A percentile compares a stretch with the other conserved stretches of the same genome.
phyloP scores from a whole-genome alignment of 2,113 vertebrate genomes.

The Trinectes maculatus region DNA sequence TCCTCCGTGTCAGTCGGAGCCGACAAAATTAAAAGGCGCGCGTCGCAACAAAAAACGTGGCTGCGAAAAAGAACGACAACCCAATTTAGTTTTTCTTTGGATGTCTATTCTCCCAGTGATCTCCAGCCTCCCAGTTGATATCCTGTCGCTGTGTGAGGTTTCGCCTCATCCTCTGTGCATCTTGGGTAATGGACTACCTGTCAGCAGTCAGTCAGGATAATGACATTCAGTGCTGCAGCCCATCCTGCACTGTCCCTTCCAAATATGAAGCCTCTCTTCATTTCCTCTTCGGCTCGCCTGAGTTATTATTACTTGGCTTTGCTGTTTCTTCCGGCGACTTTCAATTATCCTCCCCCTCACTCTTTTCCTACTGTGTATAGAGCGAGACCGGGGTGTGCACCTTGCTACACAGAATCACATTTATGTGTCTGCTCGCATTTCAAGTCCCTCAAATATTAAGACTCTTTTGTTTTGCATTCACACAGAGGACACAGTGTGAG shows the following conservation, averaged over 20 bases:
- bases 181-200: slow-evolving; percentile 71
- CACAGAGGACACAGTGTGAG: not conserved
- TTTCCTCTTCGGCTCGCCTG: slow-evolving; percentile 68
- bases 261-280: slow-evolving; percentile 72
- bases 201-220: slow-evolving; percentile 74
- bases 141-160: slow-evolving; percentile 50
- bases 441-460: slow-evolving; percentile 17
- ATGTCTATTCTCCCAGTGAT: slow-evolving; percentile 27
- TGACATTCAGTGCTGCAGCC: slow-evolving; percentile 63
- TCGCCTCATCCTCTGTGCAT: slow-evolving; percentile 52
- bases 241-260: slow-evolving; percentile 47
- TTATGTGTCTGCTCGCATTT: slow-evolving; percentile 2
- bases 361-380: slow-evolving; percentile 10
- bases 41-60: slow-evolving; percentile 24
- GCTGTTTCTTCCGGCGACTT: slow-evolving; percentile 63
- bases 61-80: slow-evolving; percentile 50
- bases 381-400: not conserved
- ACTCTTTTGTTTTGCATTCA: slow-evolving; percentile 21
- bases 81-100: slow-evolving; percentile 48
- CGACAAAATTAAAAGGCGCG: slow-evolving; percentile 24
- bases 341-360: slow-evolving; percentile 66
- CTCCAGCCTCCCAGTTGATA: slow-evolving; percentile 42
- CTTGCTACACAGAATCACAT: not conserved
- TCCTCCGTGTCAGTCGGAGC: not conserved
- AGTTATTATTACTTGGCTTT: slow-evolving; percentile 72